Conservation (phyloP, 64 coral and sea anemone species). For the Platygyra sinensis region DNA sequence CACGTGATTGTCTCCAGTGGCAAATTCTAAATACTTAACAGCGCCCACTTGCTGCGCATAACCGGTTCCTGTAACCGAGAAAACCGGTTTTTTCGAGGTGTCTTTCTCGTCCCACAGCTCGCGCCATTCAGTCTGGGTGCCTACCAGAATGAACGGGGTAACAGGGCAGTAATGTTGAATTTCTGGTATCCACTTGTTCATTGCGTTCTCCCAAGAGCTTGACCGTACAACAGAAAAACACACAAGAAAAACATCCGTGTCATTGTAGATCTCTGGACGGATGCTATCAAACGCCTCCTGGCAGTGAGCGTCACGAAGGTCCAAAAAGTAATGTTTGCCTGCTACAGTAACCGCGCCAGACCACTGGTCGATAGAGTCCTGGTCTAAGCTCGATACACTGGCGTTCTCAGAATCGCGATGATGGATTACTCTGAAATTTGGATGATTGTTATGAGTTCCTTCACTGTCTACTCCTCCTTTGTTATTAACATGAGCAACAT, state of each 20-base stretch:
- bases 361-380: constrained; percentile 37
- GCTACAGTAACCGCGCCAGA: constrained; percentile 47
- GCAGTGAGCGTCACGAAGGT: constrained; percentile 58
- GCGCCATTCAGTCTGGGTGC: constrained; percentile 88
- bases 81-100: constrained; percentile 67
- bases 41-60: constrained; percentile 76
- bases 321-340: constrained; percentile 58
- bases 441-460: not conserved
- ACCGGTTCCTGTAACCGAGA: constrained; percentile 62
- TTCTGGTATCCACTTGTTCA: constrained; percentile 85
- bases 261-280: constrained; percentile 41
- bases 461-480: not conserved
- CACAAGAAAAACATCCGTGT: constrained; percentile 85
- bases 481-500: not conserved
- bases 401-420: not conserved
- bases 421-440: constrained; percentile 24
- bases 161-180: constrained; percentile 65
- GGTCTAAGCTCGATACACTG: constrained; percentile 18
- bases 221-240: constrained; percentile 81
- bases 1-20: constrained; percentile 54
- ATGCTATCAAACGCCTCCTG: constrained; percentile 56
- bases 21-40: constrained; percentile 88
- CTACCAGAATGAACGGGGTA: constrained; percentile 84
- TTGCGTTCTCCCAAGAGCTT: constrained; percentile 52
- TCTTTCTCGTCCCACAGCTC: constrained; percentile 78